Evolutionary conservation across 2,113 vertebrate genomes (phyloP).

Genomic region (Pelusios castaneus): DNA sequence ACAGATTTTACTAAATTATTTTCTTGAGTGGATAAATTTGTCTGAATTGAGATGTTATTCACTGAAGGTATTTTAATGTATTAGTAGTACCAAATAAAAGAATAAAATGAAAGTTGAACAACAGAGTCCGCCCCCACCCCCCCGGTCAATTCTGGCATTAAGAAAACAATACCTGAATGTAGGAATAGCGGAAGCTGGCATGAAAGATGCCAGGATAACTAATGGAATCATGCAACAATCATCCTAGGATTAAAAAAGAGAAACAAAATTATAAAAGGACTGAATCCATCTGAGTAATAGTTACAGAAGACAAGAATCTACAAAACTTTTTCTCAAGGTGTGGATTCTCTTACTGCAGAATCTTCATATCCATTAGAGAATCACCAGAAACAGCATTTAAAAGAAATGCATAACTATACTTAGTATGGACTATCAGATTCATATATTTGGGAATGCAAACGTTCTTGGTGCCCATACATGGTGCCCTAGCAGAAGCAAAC

Average conservation of each 20-base stretch:
- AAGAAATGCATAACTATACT: background rate
- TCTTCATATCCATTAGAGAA: background rate
- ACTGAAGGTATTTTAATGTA: background rate
- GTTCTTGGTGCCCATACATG: background rate
- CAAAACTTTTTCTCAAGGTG: background rate
- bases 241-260: slow-evolving; percentile 77
- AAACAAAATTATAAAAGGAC: background rate
- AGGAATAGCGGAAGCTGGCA: slow-evolving; percentile 85
- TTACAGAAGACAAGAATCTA: background rate
- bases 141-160: background rate
- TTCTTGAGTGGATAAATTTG: background rate
- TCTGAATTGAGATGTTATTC: background rate
- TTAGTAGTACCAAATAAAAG: background rate
- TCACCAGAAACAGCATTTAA: background rate
- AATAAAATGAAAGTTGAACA: background rate
- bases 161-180: slow-evolving; percentile 86
- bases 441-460: background rate
- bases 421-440: background rate
- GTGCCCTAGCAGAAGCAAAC: background rate
- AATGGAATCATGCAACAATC: slow-evolving; percentile 85
- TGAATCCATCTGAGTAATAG: background rate
- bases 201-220: slow-evolving; percentile 88
- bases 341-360: background rate
- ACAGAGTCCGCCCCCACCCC: background rate
- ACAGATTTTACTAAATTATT: background rate